These are phyloP conservation scores for Damaliscus lunatus DNA, from an alignment of 2,113 vertebrate species.

Conservation along the genomic window DNA sequence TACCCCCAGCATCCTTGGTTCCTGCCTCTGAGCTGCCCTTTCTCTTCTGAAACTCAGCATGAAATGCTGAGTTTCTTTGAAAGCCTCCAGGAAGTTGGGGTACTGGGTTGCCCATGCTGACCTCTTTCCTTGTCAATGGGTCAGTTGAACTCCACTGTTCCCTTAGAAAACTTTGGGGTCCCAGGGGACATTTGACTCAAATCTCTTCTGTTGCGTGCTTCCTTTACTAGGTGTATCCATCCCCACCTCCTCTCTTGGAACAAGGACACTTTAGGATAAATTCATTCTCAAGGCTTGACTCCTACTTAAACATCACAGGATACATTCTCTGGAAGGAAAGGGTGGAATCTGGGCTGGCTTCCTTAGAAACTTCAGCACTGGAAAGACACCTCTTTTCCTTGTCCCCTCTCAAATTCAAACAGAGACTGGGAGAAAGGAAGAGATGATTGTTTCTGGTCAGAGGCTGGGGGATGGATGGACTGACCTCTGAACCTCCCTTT, in stretches of 20 bases:
- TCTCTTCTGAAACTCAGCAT: background rate
- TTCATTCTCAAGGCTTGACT: background rate
- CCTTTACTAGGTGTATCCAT: background rate
- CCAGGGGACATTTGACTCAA: background rate
- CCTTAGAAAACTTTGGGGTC: background rate
- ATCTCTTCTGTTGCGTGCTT: background rate
- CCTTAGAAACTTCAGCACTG: slow-evolving; percentile 32
- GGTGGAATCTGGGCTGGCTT: slow-evolving; percentile 45
- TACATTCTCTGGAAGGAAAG: slow-evolving; percentile 51
- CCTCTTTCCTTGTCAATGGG: background rate
- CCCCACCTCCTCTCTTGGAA: background rate
- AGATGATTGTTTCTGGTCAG: background rate
- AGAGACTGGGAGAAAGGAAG: background rate
- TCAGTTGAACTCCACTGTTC: background rate
- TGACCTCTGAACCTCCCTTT: background rate
- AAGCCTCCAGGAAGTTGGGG: background rate
- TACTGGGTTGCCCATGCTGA: background rate
- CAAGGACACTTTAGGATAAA: background rate
- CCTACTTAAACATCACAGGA: slow-evolving; percentile 25
- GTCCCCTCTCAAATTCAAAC: background rate
- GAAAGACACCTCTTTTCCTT: slow-evolving; percentile 20
- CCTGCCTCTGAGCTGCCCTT: background rate
- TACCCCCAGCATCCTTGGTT: too few species aligned
- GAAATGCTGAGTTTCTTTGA: background rate
- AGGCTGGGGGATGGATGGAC: background rate